These are phyloP conservation scores for Chloroclystis v-ata DNA, from an alignment of 2,888 invertebrate genomes.

Conservation along the genomic window DNA sequence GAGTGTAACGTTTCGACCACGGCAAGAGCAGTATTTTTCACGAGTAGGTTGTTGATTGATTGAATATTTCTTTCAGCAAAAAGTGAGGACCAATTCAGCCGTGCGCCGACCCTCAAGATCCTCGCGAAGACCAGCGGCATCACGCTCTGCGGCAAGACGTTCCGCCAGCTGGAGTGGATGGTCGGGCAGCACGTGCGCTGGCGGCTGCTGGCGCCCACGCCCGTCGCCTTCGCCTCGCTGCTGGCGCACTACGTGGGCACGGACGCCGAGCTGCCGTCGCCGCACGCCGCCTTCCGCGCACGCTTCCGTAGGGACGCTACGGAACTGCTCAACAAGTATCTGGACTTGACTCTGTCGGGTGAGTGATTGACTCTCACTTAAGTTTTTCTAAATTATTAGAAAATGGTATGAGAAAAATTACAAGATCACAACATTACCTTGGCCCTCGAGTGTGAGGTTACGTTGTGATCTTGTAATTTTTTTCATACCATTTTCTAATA, in stretches of 20 bases:
- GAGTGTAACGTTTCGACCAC: too few relatives aligned
- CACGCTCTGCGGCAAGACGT: constrained; percentile 61
- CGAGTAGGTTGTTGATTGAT: too few relatives aligned
- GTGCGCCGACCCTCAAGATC: constrained; percentile 59
- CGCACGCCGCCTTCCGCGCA: constrained; percentile 63
- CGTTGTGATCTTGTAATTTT: too few relatives aligned
- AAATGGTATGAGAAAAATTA: too few relatives aligned
- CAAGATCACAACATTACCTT: too few relatives aligned
- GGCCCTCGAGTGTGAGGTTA: too few relatives aligned
- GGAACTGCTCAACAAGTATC: constrained; percentile 55
- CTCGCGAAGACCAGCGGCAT: constrained; percentile 57
- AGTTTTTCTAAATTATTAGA: too few relatives aligned
- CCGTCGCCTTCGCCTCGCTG: constrained; percentile 61
- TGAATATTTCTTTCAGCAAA: constrained; percentile 55
- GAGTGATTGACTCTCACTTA: constrained; percentile 34
- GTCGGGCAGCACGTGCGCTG: constrained; percentile 67
- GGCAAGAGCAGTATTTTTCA: too few relatives aligned
- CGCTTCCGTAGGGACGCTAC: constrained; percentile 61
- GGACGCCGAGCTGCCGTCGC: constrained; percentile 56
- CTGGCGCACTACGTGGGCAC: constrained; percentile 62
- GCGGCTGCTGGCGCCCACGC: constrained; percentile 62
- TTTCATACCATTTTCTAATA: too few relatives aligned
- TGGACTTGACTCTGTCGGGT: constrained; percentile 69
- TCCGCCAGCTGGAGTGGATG: constrained; percentile 71
- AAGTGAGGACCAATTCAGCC: constrained; percentile 65